Conservation (phyloP, 1,140 invertebrate species). For the Metopolophium dirhodum region DNA sequence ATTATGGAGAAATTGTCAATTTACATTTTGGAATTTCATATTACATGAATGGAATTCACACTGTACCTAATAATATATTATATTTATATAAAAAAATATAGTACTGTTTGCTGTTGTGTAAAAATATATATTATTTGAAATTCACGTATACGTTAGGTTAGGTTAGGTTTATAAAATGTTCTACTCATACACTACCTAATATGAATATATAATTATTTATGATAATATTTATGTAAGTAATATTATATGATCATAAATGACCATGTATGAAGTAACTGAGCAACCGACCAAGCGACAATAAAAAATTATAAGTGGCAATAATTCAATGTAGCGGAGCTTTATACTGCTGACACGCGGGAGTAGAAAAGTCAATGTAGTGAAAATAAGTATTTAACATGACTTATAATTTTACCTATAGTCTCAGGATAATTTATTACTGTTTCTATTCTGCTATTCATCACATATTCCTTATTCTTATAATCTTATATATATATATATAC, state of each 20-base stretch:
- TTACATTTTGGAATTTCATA: neutral
- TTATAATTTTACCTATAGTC: neutral
- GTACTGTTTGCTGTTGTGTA: neutral
- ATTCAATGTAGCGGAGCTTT: neutral
- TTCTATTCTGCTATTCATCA: neutral
- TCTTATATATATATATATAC: too few species aligned
- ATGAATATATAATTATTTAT: too few species aligned
- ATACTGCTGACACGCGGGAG: neutral
- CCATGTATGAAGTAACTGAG: neutral
- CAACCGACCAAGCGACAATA: neutral
- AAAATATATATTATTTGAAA: neutral
- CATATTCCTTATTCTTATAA: neutral
- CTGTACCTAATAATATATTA: neutral
- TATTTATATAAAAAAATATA: neutral
- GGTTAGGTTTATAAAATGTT: too few species aligned
- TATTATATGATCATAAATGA: neutral
- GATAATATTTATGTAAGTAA: too few species aligned
- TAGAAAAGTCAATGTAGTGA: neutral
- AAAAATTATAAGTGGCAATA: neutral
- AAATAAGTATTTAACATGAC: neutral
- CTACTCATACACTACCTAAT: neutral
- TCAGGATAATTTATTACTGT: neutral
- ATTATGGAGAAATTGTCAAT: slow-evolving; percentile 35
- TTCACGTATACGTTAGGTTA: too few species aligned
- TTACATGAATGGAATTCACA: neutral